Percentiles rank a stretch among this genome's conserved stretches.
phyloP scores from a whole-genome alignment of 1,140 invertebrate species.

The Nebria ingens region DNA sequence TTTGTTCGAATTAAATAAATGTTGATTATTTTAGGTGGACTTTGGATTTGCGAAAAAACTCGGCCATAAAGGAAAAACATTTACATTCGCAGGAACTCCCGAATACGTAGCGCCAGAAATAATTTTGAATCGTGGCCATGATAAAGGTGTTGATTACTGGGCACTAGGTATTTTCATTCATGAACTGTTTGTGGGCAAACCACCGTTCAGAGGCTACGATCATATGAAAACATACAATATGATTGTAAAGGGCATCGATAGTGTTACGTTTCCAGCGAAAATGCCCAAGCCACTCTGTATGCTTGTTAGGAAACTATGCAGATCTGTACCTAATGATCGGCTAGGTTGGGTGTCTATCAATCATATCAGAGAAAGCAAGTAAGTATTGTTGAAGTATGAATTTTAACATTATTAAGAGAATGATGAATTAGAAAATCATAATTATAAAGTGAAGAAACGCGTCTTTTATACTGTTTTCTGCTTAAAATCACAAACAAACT shows the following conservation, averaged over 20 bases:
- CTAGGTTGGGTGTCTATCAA: conserved; percentile 82
- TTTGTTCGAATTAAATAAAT: neutral
- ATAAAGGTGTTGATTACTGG: conserved; percentile 91
- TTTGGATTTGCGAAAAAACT: conserved; percentile 96
- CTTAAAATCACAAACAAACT: too few relatives aligned
- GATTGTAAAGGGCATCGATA: conserved; percentile 85
- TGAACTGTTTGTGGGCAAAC: conserved; percentile 85
- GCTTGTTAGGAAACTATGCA: conserved; percentile 80
- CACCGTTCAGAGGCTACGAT: conserved; percentile 80
- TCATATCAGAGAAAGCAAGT: conserved; percentile 91
- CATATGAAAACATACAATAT: conserved; percentile 97
- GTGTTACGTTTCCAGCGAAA: conserved; percentile 70
- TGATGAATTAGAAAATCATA: too few relatives aligned
- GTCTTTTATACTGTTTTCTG: too few relatives aligned
- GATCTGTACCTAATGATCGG: conserved; percentile 80
- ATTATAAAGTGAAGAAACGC: too few relatives aligned
- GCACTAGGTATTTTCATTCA: conserved; percentile 86
- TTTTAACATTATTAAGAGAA: conserved; percentile 1
- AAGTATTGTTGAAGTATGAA: conserved; percentile 11
- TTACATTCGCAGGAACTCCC: conserved; percentile 95
- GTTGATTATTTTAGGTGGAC: conserved; percentile 60
- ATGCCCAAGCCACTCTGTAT: conserved; percentile 69
- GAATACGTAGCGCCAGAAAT: conserved; percentile 90
- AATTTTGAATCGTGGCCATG: conserved; percentile 86
- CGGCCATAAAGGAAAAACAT: conserved; percentile 69